Base-by-base conservation (phyloP, 2,888 invertebrate genomes). In the Anoplius nigerrimus region DNA sequence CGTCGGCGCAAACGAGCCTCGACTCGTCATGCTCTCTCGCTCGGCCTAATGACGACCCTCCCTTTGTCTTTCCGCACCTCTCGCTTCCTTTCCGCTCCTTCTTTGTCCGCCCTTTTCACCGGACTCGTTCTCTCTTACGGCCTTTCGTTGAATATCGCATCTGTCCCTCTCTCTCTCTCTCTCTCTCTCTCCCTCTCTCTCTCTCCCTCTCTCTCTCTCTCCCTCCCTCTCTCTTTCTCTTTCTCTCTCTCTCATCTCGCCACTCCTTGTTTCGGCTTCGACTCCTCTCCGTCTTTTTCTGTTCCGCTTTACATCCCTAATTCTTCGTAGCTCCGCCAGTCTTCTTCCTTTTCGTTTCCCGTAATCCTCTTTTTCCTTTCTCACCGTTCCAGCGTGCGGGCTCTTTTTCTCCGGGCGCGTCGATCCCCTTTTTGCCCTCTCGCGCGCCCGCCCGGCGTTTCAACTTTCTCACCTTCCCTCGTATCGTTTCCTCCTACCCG, bases 11-110 rank as follows among this genome's bases (percentile, higher is more conserved):
- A 34, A 34, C 34, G 34, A 34, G 34, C 16, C 20, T 48, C 20
- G 48, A 4, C 48, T 48, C 48, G 48, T 48, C 48, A 34, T 34
- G 48, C 48, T 48, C 48, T 48, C 48, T 48, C 48, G 48, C 16
- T 20, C 48, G 16, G 48, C 48, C 48, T 48, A 48, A 18, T 20
- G 48, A 48, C 48, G 48, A 48, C 20, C 48, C 18, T 3, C 11
- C 48, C 48, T 48, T 48, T 48, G 18, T 48, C 20, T 20, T 48
- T 48, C 20, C n/a, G 18, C 20, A n/a, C 48, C 20, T 48, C 48
- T 13, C 5, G n/a, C 20, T 48, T 6, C 48, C 48, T 16, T 48
- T 18, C 48, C 20, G 16, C 48, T 48, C 8, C n/a, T 48, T 20
- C 20, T 48, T 20, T 20, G 16, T 48, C 48, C 5, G 4, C 20